These are phyloP conservation scores for Anniella stebbinsi DNA, from an alignment of 2,797 vertebrate species.

Conservation along the genomic window DNA sequence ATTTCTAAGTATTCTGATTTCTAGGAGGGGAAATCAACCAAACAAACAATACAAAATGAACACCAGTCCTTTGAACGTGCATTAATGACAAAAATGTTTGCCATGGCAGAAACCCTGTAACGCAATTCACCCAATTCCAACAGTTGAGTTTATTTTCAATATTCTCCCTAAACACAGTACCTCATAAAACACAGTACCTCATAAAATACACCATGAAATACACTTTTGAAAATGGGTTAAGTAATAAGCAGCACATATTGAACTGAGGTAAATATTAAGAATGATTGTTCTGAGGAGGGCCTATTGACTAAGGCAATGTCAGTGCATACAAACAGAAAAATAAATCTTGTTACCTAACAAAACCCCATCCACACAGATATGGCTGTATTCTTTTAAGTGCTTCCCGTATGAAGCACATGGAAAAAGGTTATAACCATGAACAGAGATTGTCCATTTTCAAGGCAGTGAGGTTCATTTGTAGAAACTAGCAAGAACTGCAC, in stretches of 20 bases:
- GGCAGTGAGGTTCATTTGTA: not conserved
- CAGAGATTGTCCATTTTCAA: not conserved
- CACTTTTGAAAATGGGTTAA: conserved; percentile 41
- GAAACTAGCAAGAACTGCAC: not conserved
- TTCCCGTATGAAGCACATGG: conserved; percentile 13
- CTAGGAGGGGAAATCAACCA: not conserved
- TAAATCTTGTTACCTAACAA: conserved; percentile 5
- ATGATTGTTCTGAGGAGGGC: conserved; percentile 9
- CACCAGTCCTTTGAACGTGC: conserved; percentile 55
- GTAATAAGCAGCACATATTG: not conserved
- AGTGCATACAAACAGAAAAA: conserved; percentile 3
- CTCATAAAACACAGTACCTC: conserved; percentile 40
- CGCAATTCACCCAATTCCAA: conserved; percentile 1
- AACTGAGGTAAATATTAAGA: conserved; percentile 28
- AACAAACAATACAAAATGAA: conserved; percentile 57
- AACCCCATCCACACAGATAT: rapidly evolving
- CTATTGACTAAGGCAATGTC: conserved; percentile 19
- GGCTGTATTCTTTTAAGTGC: not conserved
- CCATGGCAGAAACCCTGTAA: not conserved
- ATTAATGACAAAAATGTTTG: not conserved
- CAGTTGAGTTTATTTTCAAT: conserved; percentile 10
- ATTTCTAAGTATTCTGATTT: conserved; percentile 2
- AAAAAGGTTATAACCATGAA: conserved; percentile 13
- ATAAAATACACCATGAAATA: conserved; percentile 6
- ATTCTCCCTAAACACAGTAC: not conserved